Conservation (phyloP, 2,797 vertebrate species). For the Cossypha heuglini region DNA sequence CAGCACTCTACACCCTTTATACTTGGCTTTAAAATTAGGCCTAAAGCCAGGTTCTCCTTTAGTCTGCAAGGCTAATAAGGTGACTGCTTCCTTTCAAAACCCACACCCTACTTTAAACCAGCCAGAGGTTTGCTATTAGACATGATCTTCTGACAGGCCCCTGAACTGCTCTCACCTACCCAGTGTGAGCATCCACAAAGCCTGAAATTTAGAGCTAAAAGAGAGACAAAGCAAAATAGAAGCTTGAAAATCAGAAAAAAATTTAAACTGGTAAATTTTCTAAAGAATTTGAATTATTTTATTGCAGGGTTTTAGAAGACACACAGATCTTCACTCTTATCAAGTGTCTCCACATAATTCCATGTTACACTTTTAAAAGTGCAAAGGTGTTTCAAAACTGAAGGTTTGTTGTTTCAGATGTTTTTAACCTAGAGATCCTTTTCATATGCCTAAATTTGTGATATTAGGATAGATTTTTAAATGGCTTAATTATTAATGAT, state of each 20-base stretch:
- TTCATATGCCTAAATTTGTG: not conserved
- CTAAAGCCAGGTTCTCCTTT: not conserved
- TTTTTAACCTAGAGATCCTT: not conserved
- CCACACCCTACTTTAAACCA: not conserved
- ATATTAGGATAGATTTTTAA: not conserved
- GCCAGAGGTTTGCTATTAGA: not conserved
- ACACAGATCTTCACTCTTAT: not conserved
- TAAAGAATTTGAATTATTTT: not conserved
- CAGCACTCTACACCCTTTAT: not conserved
- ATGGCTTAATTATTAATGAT: not conserved
- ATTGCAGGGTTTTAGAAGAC: not conserved
- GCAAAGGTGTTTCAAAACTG: not conserved
- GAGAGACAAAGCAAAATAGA: not conserved
- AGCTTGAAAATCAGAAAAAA: not conserved
- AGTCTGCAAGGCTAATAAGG: not conserved
- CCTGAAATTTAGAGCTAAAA: not conserved
- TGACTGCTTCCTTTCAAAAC: not conserved
- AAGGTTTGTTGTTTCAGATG: not conserved
- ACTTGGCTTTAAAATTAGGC: not conserved
- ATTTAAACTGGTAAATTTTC: not conserved
- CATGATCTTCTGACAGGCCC: not conserved
- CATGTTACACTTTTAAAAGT: not conserved
- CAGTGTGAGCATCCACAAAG: not conserved
- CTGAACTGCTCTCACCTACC: not conserved
- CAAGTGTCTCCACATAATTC: not conserved